Evolutionary conservation across 2,797 vertebrate species (phyloP), one percentile per base, ranked within the genome.

Genomic region (Lithobates pipiens): DNA sequence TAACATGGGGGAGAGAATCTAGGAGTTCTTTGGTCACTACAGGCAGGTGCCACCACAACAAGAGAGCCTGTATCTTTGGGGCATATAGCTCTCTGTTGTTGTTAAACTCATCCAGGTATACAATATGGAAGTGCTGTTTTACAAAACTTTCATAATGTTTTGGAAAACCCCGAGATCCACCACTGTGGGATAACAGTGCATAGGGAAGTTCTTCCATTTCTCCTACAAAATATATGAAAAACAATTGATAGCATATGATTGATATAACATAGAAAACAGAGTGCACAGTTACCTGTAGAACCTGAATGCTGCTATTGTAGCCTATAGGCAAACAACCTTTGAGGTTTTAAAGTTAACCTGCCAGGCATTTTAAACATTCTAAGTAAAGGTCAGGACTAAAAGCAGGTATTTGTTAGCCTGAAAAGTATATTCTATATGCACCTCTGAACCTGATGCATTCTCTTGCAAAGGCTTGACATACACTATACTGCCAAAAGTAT

Each of bases 171-270:
- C 44, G 0, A 0, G 71, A 76, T 0, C 87, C 88, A 88, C 92
- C 90, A 68, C 91, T 82, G 32, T 77, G 77, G 18, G 91, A 92
- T 88, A 95, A 77, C 77, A 97, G 88, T 86, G 94, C 92, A 57
- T 90, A 94, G 0, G 95, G 92, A 46, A 89, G 91, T 25, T 93
- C 90, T 18, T 92, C 93, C 95, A 94, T 95, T 92, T 93, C 94
- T 78, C 7, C 54, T 77, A 34, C 0, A 83, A 73, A 77, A 82
- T 16, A 67, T 25, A 73, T 65, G 10, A 61, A 57, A 71, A 39
- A 70, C 21, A 79, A 69, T 67, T 5, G 8, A 44, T 16, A 32
- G 29, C 1, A 61, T 21, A 32, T 61, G 27, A 11, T 5, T 34
- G 25, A 7, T 23, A 23, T 23, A 61, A 61, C 54, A 23, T 9